Evolutionary conservation across 2,797 vertebrate species (phyloP).

Genomic region (Cuniculus paca): DNA sequence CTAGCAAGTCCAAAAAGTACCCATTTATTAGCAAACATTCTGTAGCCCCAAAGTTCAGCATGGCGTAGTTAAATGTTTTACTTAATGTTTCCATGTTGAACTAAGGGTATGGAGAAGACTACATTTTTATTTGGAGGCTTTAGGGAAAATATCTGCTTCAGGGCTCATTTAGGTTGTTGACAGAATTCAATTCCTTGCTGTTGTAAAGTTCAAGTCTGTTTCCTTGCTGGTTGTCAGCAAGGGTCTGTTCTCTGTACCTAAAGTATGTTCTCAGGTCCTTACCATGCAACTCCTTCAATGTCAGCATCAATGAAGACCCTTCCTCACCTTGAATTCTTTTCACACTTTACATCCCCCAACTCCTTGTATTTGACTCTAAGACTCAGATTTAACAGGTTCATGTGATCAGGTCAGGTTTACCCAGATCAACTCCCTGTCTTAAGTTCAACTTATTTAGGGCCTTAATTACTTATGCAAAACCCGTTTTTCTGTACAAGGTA

Average conservation of each 20-base stretch:
- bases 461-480: background rate
- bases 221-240: background rate
- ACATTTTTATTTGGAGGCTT: background rate
- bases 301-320: background rate
- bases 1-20: background rate
- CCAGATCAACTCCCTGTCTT: background rate
- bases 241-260: background rate
- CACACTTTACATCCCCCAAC: background rate
- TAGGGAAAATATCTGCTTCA: background rate
- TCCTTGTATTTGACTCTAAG: background rate
- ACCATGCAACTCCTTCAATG: too few species aligned
- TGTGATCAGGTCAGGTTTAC: background rate
- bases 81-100: background rate
- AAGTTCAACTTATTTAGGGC: background rate
- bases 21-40: slow-evolving; percentile 12
- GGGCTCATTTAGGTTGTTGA: background rate
- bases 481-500: background rate
- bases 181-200: background rate
- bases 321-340: background rate
- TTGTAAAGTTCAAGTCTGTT: background rate
- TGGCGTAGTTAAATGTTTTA: background rate
- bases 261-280: background rate
- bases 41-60: background rate
- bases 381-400: background rate
- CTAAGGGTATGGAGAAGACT: background rate